These are phyloP conservation scores for Lineus longissimus DNA, from an alignment of 1,140 invertebrate species.

Conservation along the genomic window DNA sequence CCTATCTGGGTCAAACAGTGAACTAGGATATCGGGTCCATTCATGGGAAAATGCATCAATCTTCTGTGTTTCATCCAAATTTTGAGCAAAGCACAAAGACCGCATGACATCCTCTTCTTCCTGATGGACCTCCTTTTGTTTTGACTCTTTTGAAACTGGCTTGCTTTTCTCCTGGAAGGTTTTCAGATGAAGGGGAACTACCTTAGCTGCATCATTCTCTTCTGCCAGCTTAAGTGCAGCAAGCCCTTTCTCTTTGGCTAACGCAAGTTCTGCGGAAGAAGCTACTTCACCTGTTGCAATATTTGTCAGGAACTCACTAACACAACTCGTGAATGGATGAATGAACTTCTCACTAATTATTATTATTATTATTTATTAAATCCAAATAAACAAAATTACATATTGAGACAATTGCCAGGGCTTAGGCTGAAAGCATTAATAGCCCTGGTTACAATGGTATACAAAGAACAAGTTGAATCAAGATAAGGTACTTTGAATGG, in stretches of 20 bases:
- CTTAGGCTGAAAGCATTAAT: too few species aligned
- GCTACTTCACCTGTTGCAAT: constrained; percentile 5
- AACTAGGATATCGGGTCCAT: not conserved
- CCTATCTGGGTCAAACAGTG: too few species aligned
- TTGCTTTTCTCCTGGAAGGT: constrained; percentile 4
- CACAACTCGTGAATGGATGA: not conserved
- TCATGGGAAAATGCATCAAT: not conserved
- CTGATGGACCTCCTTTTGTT: too few species aligned
- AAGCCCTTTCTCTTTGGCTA: not conserved
- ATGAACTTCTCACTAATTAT: too few species aligned
- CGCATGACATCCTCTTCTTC: not conserved
- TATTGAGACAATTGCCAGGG: too few species aligned
- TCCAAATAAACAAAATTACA: too few species aligned
- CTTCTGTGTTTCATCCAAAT: not conserved
- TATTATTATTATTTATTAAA: too few species aligned
- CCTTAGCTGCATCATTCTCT: not conserved
- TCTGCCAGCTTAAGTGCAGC: not conserved
- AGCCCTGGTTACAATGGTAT: too few species aligned
- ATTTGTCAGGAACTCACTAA: not conserved
- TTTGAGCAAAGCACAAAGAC: not conserved
- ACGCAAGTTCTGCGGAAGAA: not conserved
- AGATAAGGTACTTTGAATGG: too few species aligned
- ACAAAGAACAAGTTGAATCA: too few species aligned
- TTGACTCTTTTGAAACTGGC: not conserved
- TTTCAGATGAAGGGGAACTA: not conserved